Conservation (phyloP, 2,113 vertebrate species). For the Neoarius graeffei region DNA sequence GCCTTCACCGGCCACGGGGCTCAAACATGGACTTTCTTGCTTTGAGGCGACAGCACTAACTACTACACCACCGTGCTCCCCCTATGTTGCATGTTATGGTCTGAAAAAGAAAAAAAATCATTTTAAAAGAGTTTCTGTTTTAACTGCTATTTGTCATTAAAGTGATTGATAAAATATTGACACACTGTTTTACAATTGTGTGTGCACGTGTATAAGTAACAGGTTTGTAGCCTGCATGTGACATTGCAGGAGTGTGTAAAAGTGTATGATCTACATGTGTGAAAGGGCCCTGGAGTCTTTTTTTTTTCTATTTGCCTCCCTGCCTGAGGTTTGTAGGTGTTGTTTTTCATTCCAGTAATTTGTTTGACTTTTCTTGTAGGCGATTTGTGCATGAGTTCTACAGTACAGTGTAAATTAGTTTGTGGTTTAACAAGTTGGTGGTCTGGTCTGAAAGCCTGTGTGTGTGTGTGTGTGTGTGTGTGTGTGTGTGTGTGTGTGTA, state of each 20-base stretch:
- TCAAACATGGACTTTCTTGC: too few species aligned
- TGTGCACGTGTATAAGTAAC: neutral
- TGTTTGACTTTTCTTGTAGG: neutral
- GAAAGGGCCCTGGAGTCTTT: slow-evolving; percentile 12
- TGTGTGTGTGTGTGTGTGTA: neutral
- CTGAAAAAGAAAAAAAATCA: neutral
- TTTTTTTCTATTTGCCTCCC: neutral
- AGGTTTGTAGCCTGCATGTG: slow-evolving; percentile 19
- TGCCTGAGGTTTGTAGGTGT: neutral
- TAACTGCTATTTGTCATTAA: neutral
- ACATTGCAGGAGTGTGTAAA: neutral
- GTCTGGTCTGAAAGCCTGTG: neutral
- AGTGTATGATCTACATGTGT: neutral
- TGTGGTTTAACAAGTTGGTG: neutral
- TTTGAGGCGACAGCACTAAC: too few species aligned
- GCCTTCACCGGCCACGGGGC: too few species aligned
- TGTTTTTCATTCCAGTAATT: neutral
- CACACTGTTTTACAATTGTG: neutral
- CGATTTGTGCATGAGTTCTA: neutral
- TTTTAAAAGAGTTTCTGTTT: neutral
- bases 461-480: slow-evolving; percentile 14
- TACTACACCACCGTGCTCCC: too few species aligned
- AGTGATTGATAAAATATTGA: neutral
- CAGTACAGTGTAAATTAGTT: neutral
- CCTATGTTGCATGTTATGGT: neutral